phyloP scores from a whole-genome alignment of 2,888 invertebrate genomes.

The Drosophila testacea region DNA sequence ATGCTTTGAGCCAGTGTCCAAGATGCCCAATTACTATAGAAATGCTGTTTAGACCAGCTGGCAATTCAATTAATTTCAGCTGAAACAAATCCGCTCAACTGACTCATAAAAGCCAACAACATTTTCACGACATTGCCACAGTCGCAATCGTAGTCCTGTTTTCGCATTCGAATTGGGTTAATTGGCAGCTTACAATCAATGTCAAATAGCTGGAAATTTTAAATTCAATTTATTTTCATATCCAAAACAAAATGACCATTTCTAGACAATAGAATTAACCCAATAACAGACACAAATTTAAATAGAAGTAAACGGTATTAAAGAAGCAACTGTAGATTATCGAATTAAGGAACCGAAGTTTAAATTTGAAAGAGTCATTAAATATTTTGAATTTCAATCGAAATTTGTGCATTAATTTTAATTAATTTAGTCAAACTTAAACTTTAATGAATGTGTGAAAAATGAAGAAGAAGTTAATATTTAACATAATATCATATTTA shows the following conservation, averaged over 20 bases:
- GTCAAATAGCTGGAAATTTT: constrained; percentile 9
- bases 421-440: too few relatives aligned
- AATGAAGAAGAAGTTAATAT: background rate
- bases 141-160: constrained; percentile 9
- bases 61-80: constrained; percentile 38
- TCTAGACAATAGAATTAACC: background rate
- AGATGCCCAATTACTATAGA: constrained; percentile 42
- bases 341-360: background rate
- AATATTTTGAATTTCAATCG: too few relatives aligned
- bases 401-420: too few relatives aligned
- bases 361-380: background rate
- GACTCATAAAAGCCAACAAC: constrained; percentile 14
- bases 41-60: constrained; percentile 31
- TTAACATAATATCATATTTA: constrained; percentile 9
- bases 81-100: constrained; percentile 42
- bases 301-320: too few relatives aligned
- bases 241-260: background rate
- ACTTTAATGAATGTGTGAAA: too few relatives aligned
- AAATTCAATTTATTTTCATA: constrained; percentile 11
- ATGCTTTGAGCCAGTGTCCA: constrained; percentile 26
- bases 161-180: constrained; percentile 43
- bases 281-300: background rate
- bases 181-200: constrained; percentile 37
- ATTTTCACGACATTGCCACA: constrained; percentile 6
- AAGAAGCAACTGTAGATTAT: too few relatives aligned